Conservation (phyloP, 2,888 invertebrate species). For the Chorisops tibialis region DNA sequence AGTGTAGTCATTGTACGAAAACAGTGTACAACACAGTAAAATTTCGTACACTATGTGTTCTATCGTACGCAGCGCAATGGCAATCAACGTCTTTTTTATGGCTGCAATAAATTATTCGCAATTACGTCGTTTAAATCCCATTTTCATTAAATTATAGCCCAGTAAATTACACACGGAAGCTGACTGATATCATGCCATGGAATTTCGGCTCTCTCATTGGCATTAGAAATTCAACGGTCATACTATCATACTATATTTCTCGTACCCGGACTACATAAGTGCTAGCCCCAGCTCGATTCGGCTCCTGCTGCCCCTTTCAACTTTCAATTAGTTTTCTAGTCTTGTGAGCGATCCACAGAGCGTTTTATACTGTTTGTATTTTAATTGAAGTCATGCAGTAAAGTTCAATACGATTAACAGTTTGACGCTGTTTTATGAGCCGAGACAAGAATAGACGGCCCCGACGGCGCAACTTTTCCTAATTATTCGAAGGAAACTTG, state of each 20-base stretch:
- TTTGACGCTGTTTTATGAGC: conserved; percentile 15
- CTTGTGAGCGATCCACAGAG: background rate
- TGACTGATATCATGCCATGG: conserved; percentile 31
- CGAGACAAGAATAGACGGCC: conserved; percentile 16
- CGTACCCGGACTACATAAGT: no score
- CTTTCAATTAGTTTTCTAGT: no score
- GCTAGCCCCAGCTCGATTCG: no score
- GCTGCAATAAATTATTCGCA: conserved; percentile 33
- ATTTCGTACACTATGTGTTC: no score
- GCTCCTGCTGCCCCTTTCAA: background rate
- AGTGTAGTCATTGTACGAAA: no score
- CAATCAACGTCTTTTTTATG: conserved; percentile 31
- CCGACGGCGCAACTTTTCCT: conserved; percentile 6
- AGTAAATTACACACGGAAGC: conserved; percentile 35
- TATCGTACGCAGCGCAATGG: conserved; percentile 13
- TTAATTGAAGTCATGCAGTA: conserved; percentile 20
- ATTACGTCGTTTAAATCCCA: conserved; percentile 35
- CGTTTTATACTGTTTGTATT: conserved; percentile 7
- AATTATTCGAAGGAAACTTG: conserved; percentile 8
- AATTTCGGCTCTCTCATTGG: conserved; percentile 23
- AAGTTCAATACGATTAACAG: conserved; percentile 20
- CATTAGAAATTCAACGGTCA: background rate
- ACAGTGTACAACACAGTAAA: no score
- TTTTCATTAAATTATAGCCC: conserved; percentile 35
- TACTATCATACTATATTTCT: no score